These are phyloP conservation scores for Dasypolia templi DNA, from an alignment of 2,888 invertebrate genomes.

Conservation along the genomic window DNA sequence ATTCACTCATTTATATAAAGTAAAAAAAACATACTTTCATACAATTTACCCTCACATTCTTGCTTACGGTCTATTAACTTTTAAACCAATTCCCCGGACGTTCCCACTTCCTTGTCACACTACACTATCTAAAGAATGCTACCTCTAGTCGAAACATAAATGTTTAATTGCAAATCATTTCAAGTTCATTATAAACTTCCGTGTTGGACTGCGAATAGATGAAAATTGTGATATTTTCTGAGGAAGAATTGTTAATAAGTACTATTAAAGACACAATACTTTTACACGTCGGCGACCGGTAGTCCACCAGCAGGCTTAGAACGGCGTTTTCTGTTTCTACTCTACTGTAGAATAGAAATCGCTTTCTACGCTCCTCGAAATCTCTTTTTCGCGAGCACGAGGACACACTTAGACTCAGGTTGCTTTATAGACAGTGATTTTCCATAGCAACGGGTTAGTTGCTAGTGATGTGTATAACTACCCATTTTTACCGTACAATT, in stretches of 20 bases:
- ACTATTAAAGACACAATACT: neutral
- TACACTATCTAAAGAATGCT: constrained; percentile 46
- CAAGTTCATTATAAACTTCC: constrained; percentile 41
- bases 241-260: neutral
- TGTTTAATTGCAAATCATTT: constrained; percentile 56
- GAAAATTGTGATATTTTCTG: neutral
- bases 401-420: too few species aligned
- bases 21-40: neutral
- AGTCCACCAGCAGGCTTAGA: too few species aligned
- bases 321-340: too few species aligned
- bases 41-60: neutral
- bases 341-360: too few species aligned
- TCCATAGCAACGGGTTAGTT: too few species aligned
- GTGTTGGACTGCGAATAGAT: constrained; percentile 1
- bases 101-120: constrained; percentile 22
- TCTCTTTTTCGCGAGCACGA: too few species aligned
- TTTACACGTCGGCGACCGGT: too few species aligned
- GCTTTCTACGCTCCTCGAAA: too few species aligned
- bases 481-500: too few species aligned
- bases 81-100: neutral
- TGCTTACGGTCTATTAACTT: neutral
- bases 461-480: too few species aligned
- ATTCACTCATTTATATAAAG: too few species aligned
- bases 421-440: too few species aligned
- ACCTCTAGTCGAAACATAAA: constrained; percentile 30